Evolutionary conservation across 2,113 vertebrate species (phyloP).

Genomic region (Rhabdomys dilectus): DNA sequence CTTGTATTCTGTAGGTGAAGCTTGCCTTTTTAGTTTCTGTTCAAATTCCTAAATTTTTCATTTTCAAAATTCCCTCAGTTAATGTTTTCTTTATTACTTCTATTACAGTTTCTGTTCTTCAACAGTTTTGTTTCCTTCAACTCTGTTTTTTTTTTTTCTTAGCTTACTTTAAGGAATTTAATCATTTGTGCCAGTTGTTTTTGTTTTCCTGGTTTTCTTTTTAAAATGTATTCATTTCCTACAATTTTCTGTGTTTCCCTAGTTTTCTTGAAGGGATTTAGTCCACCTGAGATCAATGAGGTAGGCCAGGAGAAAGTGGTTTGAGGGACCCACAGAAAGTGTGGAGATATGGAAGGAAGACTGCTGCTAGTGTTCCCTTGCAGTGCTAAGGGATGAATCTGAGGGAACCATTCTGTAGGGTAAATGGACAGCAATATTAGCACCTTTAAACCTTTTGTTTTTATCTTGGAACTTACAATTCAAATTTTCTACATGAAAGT

Average conservation of each 20-base stretch:
- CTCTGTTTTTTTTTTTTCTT: background rate
- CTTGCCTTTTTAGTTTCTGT: background rate
- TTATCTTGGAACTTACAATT: background rate
- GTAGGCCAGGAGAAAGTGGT: background rate
- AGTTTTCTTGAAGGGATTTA: too few relatives aligned
- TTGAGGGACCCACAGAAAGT: background rate
- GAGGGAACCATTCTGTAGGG: background rate
- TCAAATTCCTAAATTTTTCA: background rate
- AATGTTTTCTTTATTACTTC: background rate
- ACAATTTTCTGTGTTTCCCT: background rate
- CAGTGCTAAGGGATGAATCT: background rate
- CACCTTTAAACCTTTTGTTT: slow-evolving; percentile 20
- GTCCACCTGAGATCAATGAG: background rate
- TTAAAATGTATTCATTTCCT: background rate
- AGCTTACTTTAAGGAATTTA: background rate
- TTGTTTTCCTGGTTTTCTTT: background rate
- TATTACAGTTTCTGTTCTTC: background rate
- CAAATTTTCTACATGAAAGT: slow-evolving; percentile 1
- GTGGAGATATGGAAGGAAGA: background rate
- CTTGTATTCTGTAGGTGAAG: background rate
- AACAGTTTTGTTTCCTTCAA: background rate
- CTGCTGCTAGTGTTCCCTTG: background rate
- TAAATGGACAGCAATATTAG: background rate
- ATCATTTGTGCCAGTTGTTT: background rate
- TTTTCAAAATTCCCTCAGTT: background rate